phyloP scores from a whole-genome alignment of 1,140 invertebrate genomes.

The Orchestia grillus region DNA sequence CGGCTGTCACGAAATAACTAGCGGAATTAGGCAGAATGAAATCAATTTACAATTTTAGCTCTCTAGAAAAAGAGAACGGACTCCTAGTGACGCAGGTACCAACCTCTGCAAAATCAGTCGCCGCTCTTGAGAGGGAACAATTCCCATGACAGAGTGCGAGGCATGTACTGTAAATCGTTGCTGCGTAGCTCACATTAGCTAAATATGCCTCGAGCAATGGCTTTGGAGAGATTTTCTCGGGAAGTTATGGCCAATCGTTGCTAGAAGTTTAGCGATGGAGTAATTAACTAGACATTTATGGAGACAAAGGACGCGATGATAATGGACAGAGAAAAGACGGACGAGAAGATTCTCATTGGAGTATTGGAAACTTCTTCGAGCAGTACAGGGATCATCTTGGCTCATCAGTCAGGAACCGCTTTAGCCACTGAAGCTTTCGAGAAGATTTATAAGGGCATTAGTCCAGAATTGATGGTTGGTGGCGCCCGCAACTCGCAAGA shows the following conservation, averaged over 20 bases:
- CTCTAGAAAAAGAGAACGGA: too few relatives aligned
- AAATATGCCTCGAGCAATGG: background rate
- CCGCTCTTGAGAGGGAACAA: background rate
- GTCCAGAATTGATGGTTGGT: background rate
- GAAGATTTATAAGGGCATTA: conserved; percentile 1
- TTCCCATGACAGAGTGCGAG: background rate
- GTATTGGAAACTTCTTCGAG: background rate
- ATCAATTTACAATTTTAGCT: too few relatives aligned
- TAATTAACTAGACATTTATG: conserved; percentile 10
- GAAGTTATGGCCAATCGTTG: background rate
- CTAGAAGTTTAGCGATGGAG: background rate
- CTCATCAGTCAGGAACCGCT: background rate
- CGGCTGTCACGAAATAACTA: too few relatives aligned
- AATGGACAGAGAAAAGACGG: background rate
- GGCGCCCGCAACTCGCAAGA: background rate
- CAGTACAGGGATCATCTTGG: conserved; percentile 6
- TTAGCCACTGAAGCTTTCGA: background rate
- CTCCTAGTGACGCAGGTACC: too few relatives aligned
- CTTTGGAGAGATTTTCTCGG: background rate
- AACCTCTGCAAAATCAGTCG: too few relatives aligned
- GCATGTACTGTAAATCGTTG: background rate
- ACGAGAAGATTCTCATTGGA: background rate
- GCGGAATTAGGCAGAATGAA: too few relatives aligned
- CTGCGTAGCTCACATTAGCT: background rate
- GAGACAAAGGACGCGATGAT: background rate